These are phyloP conservation scores for Parambassis ranga DNA, from an alignment of 2,797 vertebrate genomes.

Conservation along the genomic window DNA sequence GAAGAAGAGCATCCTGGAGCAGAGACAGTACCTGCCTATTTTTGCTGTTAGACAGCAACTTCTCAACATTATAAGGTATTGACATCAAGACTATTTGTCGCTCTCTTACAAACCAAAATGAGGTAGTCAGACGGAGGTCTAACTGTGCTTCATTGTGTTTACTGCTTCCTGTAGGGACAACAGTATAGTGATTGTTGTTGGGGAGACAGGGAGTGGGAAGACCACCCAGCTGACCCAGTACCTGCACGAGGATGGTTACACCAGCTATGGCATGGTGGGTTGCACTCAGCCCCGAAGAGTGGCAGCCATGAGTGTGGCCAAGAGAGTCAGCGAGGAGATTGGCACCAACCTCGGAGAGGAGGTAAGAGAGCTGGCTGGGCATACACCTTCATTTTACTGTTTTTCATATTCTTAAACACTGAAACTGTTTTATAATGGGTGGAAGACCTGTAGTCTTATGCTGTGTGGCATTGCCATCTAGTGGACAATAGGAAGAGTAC, in stretches of 20 bases:
- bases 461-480: slow-evolving; percentile 59
- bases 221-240: slow-evolving; percentile 99
- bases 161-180: slow-evolving; percentile 85
- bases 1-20: slow-evolving; percentile 94
- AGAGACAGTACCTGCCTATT: slow-evolving; percentile 96
- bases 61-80: slow-evolving; percentile 94
- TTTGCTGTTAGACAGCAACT: slow-evolving; percentile 97
- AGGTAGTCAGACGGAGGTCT: neutral
- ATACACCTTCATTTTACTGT: too few relatives aligned
- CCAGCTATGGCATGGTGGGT: slow-evolving; percentile 96
- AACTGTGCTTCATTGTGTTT: neutral
- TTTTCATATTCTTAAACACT: too few relatives aligned
- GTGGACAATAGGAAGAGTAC: slow-evolving; percentile 36
- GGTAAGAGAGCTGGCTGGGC: slow-evolving; percentile 79
- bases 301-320: slow-evolving; percentile 98
- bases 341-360: slow-evolving; percentile 92
- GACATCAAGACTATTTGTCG: neutral
- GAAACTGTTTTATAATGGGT: neutral
- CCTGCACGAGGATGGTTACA: slow-evolving; percentile 97
- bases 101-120: neutral
- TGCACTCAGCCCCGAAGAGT: slow-evolving; percentile 97
- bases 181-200: slow-evolving; percentile 98
- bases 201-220: slow-evolving; percentile 97
- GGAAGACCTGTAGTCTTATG: neutral
- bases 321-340: slow-evolving; percentile 98